These are phyloP conservation scores for Amphipyra berbera DNA, from an alignment of 2,888 invertebrate species.

Conservation along the genomic window DNA sequence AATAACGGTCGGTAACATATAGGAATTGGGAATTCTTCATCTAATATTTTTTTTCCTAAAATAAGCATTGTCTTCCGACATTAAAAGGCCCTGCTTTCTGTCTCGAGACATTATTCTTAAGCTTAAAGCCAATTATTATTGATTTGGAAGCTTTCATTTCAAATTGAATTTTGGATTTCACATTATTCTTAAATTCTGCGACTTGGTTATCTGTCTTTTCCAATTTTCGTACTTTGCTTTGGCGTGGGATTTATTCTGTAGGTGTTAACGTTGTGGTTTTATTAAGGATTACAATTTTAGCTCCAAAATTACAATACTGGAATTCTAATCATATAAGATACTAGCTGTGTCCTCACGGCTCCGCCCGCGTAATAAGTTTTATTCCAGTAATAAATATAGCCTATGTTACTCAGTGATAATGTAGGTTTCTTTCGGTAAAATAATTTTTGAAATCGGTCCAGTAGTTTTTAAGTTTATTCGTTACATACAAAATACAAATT, in stretches of 20 bases:
- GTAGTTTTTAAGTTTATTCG: too few species aligned
- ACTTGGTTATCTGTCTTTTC: conserved; percentile 5
- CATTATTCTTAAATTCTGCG: conserved; percentile 12
- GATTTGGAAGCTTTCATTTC: conserved; percentile 10
- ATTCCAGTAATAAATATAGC: too few species aligned
- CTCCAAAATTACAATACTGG: too few species aligned
- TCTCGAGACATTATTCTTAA: conserved; percentile 2
- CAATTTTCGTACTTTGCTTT: not conserved
- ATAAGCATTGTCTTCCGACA: not conserved
- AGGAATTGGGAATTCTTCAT: too few species aligned
- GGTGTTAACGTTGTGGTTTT: not conserved
- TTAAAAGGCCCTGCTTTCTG: not conserved
- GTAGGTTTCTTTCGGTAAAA: too few species aligned
- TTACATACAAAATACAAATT: too few species aligned
- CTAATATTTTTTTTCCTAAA: not conserved
- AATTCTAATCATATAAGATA: too few species aligned
- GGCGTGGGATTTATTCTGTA: not conserved
- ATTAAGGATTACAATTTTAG: not conserved
- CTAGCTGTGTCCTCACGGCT: too few species aligned
- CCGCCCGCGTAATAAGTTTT: too few species aligned
- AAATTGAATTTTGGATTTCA: conserved; percentile 11
- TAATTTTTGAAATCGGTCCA: too few species aligned
- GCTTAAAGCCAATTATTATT: conserved; percentile 8
- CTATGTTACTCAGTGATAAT: too few species aligned
- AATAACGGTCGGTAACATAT: too few species aligned